phyloP scores from a whole-genome alignment of 2,113 vertebrate species.

The Pogonocichla stellata region DNA sequence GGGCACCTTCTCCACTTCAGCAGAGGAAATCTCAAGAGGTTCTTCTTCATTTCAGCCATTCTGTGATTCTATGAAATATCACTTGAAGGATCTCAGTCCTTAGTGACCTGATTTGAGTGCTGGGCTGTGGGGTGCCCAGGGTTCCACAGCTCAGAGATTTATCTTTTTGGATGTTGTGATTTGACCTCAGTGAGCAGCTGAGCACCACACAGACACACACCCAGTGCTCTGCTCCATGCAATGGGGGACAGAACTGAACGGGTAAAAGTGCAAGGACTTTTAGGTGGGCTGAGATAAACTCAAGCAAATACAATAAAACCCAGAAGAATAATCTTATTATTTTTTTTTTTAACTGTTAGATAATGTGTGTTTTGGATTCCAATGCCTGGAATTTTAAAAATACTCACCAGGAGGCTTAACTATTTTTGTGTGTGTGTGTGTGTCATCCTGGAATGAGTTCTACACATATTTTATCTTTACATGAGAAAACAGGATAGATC shows the following conservation, averaged over 20 bases:
- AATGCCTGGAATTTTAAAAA: background rate
- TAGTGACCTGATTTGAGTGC: background rate
- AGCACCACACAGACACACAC: no score
- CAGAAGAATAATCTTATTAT: no score
- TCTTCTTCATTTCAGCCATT: background rate
- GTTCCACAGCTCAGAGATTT: background rate
- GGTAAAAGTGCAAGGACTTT: no score
- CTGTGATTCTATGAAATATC: background rate
- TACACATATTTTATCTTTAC: background rate
- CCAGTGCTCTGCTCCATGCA: no score
- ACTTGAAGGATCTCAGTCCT: background rate
- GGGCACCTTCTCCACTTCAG: background rate
- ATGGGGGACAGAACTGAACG: no score
- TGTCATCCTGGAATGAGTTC: background rate
- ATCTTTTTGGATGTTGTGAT: background rate
- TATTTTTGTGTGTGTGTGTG: background rate
- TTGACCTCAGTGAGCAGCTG: background rate
- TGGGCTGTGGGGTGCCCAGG: background rate
- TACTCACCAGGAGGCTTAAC: background rate
- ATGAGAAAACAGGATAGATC: background rate
- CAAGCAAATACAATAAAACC: no score
- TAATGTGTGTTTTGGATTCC: background rate
- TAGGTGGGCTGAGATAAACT: no score
- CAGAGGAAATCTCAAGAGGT: background rate
- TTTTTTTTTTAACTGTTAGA: background rate